phyloP scores from a whole-genome alignment of 2,113 vertebrate species.

The Saguinus midas region DNA sequence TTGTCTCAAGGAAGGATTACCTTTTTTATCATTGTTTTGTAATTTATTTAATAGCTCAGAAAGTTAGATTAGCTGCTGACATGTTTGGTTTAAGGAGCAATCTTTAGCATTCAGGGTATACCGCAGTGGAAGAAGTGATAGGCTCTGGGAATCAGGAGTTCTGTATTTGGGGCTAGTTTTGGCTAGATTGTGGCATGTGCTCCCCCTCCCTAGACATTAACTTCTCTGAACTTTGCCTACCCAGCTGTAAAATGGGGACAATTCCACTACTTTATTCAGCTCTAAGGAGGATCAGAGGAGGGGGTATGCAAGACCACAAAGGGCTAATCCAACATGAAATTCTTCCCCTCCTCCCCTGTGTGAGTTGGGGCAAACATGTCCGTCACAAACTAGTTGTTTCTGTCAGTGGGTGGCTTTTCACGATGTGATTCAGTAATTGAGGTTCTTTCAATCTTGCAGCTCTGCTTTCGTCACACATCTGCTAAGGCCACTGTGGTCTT shows the following conservation, averaged over 20 bases:
- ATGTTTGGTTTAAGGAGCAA: background rate
- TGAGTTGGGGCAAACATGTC: background rate
- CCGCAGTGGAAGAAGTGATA: background rate
- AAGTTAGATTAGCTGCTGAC: background rate
- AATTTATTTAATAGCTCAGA: background rate
- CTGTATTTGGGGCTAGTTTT: background rate
- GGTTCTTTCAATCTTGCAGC: background rate
- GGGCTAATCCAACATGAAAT: too few relatives aligned
- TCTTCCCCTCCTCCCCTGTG: background rate
- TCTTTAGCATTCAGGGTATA: background rate
- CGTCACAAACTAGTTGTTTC: background rate
- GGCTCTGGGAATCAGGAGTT: background rate
- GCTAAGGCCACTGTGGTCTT: background rate
- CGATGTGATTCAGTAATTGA: background rate
- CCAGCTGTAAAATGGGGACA: background rate
- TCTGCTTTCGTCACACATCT: background rate
- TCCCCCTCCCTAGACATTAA: background rate
- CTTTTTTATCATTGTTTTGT: background rate
- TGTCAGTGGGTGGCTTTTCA: background rate
- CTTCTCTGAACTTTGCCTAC: background rate
- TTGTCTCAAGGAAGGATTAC: background rate
- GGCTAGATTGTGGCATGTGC: background rate
- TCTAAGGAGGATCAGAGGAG: background rate
- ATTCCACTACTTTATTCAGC: background rate
- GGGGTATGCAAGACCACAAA: background rate